Base-by-base conservation (phyloP, 2,113 vertebrate genomes). In the Irena cyanogastra region DNA sequence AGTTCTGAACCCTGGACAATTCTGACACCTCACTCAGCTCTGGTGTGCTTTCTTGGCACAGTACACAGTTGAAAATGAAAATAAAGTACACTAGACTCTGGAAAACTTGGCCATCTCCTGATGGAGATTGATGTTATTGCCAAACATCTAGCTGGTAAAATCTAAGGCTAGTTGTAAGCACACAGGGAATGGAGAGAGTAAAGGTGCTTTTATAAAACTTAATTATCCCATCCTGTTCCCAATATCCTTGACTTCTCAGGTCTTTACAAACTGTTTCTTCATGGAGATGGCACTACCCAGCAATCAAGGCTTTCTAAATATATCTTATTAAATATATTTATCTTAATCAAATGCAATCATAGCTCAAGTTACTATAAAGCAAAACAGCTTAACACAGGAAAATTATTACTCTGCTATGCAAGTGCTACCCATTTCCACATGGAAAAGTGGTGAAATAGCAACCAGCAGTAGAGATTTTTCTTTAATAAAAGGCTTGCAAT, bases 321-420 rank as follows among this genome's bases (percentile, higher is more conserved):
- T 78, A 92, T 86, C 80, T 90, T 80, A n/a, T n/a, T 88, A 95
- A 87, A 86, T 86, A 63, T 78, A 92, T 86, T 90, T 80, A 68
- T 92, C 41, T 78, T 82, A 89, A 86, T 70, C 76, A 90, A 90
- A 88, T 71, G 78, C 57, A 94, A 96, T 87, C 78, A 94, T 85
- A 94, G 61, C 42, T 90, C 37, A 57, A 92, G 69, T 87, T 76
- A 78, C 33, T 68, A 71, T 65, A 80, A 88, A 85, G 65, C 57
- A 87, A 79, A 95, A 94, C 47, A 96, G 56, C 69, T 87, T 75
- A 90, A 94, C 44, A 63, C 70, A 52, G 64, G 79, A 59, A 89
- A 91, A 94, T 66, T 89, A 91, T 37, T 70, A 66, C 59, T 37
- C 31, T 53, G 12, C 31, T 87, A 72, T 23, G 60, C 44, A 87